These are phyloP conservation scores for Porites australiensis DNA, from an alignment of 64 coral and sea anemone species.

Conservation along the genomic window DNA sequence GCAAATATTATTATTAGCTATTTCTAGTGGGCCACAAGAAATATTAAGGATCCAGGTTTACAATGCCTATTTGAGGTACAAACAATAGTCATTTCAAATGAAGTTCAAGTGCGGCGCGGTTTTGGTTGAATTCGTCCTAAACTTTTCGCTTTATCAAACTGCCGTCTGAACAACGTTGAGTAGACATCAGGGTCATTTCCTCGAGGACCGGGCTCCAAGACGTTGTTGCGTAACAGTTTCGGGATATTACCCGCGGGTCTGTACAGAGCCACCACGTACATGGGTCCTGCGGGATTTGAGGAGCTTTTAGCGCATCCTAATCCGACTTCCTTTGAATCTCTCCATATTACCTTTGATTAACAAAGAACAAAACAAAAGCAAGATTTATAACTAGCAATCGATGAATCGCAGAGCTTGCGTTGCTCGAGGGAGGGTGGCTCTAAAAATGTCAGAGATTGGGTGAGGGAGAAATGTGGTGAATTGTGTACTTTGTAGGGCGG, in stretches of 20 bases:
- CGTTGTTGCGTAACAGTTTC: conserved; percentile 75
- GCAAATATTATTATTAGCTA: too few species aligned
- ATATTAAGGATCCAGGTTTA: too few species aligned
- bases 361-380: not conserved
- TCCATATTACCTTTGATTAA: conserved; percentile 83
- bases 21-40: too few species aligned
- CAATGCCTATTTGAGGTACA: too few species aligned
- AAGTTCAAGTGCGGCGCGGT: not conserved
- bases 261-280: conserved; percentile 88
- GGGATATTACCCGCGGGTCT: conserved; percentile 95
- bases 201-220: conserved; percentile 68
- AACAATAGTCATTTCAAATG: too few species aligned
- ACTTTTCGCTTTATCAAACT: conserved; percentile 58
- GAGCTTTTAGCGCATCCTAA: conserved; percentile 74
- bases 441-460: too few species aligned
- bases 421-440: too few species aligned
- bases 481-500: too few species aligned
- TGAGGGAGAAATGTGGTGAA: too few species aligned
- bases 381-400: not conserved
- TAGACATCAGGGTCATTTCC: conserved; percentile 89
- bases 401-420: too few species aligned
- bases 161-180: conserved; percentile 82
- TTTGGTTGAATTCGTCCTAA: conserved; percentile 38
- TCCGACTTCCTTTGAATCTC: conserved; percentile 74
- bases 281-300: conserved; percentile 47